Percentiles rank a stretch among this genome's conserved stretches.
These are phyloP conservation scores for Onychomys arenicola DNA, from an alignment of 2,797 vertebrate genomes.

Conservation along the genomic window DNA sequence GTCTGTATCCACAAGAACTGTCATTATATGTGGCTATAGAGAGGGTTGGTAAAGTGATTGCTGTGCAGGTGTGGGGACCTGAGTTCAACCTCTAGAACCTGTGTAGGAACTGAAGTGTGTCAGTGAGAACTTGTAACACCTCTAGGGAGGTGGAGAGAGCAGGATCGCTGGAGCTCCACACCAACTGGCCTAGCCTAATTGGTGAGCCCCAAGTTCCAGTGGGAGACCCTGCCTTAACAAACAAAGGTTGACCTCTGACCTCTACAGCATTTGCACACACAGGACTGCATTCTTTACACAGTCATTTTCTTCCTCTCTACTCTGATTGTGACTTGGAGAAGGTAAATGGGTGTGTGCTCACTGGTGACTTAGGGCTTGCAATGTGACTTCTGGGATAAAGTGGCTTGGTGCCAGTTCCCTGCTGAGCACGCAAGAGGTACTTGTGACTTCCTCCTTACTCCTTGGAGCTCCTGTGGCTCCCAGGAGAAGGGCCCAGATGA, in stretches of 20 bases:
- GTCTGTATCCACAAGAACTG: neutral
- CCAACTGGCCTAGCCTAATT: neutral
- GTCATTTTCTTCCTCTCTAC: neutral
- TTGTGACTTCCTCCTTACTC: neutral
- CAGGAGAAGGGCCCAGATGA: neutral
- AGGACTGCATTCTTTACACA: no score
- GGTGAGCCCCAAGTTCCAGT: neutral
- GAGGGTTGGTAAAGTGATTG: neutral
- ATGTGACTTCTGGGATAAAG: neutral
- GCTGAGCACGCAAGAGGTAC: neutral
- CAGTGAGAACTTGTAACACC: neutral
- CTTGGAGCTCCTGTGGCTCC: neutral
- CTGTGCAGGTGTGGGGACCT: no score
- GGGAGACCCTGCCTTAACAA: neutral
- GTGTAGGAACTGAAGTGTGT: neutral
- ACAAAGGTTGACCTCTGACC: neutral
- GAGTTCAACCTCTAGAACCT: neutral
- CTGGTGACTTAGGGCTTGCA: neutral
- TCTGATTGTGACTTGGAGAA: neutral
- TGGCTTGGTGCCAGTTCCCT: fast-evolving
- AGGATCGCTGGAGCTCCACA: neutral
- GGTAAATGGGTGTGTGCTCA: neutral
- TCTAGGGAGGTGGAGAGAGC: neutral
- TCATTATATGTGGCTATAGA: neutral
- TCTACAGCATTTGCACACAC: neutral